Conservation (phyloP, 1,140 invertebrate species). For the Oncopeltus fasciatus region DNA sequence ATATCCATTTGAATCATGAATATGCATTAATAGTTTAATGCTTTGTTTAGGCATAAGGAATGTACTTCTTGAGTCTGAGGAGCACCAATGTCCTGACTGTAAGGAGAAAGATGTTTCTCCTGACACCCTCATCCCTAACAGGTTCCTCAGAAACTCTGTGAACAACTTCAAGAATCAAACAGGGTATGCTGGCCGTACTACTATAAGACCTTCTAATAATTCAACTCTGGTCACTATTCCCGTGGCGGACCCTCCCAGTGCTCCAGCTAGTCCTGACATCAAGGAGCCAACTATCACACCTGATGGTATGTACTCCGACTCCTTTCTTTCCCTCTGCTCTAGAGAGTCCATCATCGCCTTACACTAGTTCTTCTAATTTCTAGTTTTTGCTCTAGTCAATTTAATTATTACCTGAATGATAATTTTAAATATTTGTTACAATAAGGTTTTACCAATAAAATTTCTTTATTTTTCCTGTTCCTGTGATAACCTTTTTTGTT, state of each 20-base stretch:
- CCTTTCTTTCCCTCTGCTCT: not conserved
- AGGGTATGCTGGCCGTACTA: constrained; percentile 41
- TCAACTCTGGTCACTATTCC: not conserved
- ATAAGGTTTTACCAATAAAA: too few relatives aligned
- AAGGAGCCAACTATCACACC: not conserved
- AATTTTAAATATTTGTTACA: too few relatives aligned
- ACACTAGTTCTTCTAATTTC: too few relatives aligned
- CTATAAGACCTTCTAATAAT: not conserved
- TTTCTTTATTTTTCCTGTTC: too few relatives aligned
- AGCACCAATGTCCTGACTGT: constrained; percentile 88
- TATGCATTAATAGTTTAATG: too few relatives aligned
- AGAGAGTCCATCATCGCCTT: not conserved
- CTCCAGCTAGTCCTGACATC: not conserved
- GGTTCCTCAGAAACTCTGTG: constrained; percentile 75
- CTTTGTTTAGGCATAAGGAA: constrained; percentile 63
- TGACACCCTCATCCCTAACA: constrained; percentile 81
- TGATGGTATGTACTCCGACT: not conserved
- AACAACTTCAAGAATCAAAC: constrained; percentile 80
- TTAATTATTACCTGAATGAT: too few relatives aligned
- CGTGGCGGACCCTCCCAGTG: not conserved
- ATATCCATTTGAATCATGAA: too few relatives aligned
- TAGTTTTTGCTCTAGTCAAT: too few relatives aligned
- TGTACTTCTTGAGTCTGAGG: constrained; percentile 77
- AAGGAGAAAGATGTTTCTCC: constrained; percentile 83
- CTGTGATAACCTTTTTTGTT: too few relatives aligned